Evolutionary conservation across 2,113 vertebrate genomes (phyloP), one percentile per base, ranked within the genome.

Genomic region (Suncus etruscus): DNA sequence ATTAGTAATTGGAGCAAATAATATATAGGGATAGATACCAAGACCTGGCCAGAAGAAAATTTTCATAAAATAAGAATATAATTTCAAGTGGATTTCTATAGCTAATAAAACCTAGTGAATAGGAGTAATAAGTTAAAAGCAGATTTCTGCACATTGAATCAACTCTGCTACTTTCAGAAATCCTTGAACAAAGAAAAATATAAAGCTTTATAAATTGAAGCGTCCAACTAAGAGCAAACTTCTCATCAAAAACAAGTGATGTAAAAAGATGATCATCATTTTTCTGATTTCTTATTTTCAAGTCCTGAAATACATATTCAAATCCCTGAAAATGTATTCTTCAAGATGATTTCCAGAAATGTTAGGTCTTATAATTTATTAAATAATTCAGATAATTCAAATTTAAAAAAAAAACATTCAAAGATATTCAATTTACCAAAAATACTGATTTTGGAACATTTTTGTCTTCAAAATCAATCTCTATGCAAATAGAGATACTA

Each of bases 111-210:
- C 66, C 27, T 39, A 50, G 15, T 50, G n/a, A 24, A 8, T 61
- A 22, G 4, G 22, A 0, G 58, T 61, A 61, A 16, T 54, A 54
- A 54, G 18, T 61, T 20, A 61, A 61, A 18, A 12, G 9, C 15
- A 31, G 16, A 8, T 31, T 11, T 86, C 15, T 4, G 3, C 74
- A 68, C 9, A 4, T 11, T 86, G 69, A 86, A 83, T 32, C 22
- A 70, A 68, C 22, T 54, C 11, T 0, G 68, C 39, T 27, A 79
- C 73, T 74, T 75, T 91, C 72, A 83, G 18, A 87, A 79, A 22
- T 86, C 48, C 50, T 79, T 74, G 22, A 93, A 83, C 45, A 92
- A 93, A 86, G 27, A 74, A 51, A 89, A 63, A 73, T 69, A 51
- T 27, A 79, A 74, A 74, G 10, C 22, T 83, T 91, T 45, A 6